Percentiles rank a stretch among this genome's conserved stretches.
Evolutionary conservation across 2,113 vertebrate species (phyloP).

Genomic region (Eubucco bourcierii): DNA sequence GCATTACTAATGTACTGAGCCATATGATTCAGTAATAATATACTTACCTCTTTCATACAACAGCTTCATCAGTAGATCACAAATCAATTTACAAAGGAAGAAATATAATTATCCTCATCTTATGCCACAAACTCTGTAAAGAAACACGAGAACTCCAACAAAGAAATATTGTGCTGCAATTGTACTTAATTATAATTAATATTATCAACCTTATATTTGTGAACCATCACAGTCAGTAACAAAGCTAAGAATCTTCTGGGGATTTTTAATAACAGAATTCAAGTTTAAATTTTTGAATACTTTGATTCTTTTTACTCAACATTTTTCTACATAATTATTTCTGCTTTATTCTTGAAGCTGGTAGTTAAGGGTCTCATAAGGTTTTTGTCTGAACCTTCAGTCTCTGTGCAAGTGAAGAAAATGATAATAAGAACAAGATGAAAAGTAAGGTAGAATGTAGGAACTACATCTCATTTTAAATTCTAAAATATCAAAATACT

Average conservation of each 20-base stretch:
- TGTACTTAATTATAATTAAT: not conserved
- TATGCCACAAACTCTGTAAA: not conserved
- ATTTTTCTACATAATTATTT: not conserved
- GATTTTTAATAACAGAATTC: not conserved
- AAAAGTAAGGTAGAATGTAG: not conserved
- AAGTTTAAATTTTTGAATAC: not conserved
- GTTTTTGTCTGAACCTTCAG: not conserved
- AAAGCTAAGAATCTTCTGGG: not conserved
- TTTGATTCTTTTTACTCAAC: not conserved
- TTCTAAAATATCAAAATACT: not conserved
- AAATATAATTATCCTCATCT: not conserved
- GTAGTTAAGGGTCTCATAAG: not conserved
- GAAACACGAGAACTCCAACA: not conserved
- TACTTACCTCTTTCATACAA: not conserved
- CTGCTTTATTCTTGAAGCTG: not conserved
- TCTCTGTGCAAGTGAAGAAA: not conserved
- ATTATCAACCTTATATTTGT: not conserved
- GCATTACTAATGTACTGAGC: not conserved
- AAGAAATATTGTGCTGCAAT: not conserved
- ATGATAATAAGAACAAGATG: not conserved
- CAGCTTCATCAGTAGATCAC: not conserved
- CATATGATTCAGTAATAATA: not conserved
- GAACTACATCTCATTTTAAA: not conserved
- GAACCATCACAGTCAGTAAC: not conserved
- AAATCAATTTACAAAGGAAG: not conserved